phyloP scores from a whole-genome alignment of 2,888 invertebrate genomes.

The Eristalis arbustorum region DNA sequence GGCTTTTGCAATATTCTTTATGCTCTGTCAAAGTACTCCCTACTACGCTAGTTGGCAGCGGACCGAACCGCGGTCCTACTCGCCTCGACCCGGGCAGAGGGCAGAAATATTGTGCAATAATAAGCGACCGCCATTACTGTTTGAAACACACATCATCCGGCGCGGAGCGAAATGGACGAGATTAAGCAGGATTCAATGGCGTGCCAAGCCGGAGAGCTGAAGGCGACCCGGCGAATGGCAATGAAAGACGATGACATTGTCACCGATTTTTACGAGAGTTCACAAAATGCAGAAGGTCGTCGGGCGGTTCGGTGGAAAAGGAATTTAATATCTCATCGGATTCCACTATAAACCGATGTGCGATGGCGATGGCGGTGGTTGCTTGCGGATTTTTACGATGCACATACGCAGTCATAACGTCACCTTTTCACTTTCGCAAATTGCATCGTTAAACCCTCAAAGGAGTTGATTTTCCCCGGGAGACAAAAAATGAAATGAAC shows the following conservation, averaged over 20 bases:
- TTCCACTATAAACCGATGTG: slow-evolving; percentile 47
- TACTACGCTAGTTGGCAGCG: slow-evolving; percentile 20
- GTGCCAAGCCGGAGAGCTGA: neutral
- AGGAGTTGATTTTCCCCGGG: slow-evolving; percentile 42
- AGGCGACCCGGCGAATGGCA: neutral
- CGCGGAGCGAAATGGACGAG: slow-evolving; percentile 10
- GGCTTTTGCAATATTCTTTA: slow-evolving; percentile 53
- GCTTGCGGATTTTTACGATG: slow-evolving; percentile 50
- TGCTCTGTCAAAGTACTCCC: slow-evolving; percentile 8
- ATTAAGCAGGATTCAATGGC: slow-evolving; percentile 26
- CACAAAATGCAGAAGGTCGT: slow-evolving; percentile 38
- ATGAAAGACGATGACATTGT: slow-evolving; percentile 49
- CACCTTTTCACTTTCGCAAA: slow-evolving; percentile 68
- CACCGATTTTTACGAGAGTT: slow-evolving; percentile 56
- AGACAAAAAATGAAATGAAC: slow-evolving; percentile 23
- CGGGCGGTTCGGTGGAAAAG: slow-evolving; percentile 4
- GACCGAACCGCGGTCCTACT: neutral
- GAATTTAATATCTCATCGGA: slow-evolving; percentile 61
- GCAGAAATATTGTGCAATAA: slow-evolving; percentile 51
- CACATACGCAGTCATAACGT: slow-evolving; percentile 65
- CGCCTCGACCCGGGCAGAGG: neutral
- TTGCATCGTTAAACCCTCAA: slow-evolving; percentile 63
- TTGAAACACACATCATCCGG: slow-evolving; percentile 42
- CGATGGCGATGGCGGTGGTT: neutral
- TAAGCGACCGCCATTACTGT: slow-evolving; percentile 51